Percentiles rank a stretch among this genome's conserved stretches.
These are phyloP conservation scores for Brachynemurus nebulosus DNA, from an alignment of 2,888 invertebrate species.

Conservation along the genomic window DNA sequence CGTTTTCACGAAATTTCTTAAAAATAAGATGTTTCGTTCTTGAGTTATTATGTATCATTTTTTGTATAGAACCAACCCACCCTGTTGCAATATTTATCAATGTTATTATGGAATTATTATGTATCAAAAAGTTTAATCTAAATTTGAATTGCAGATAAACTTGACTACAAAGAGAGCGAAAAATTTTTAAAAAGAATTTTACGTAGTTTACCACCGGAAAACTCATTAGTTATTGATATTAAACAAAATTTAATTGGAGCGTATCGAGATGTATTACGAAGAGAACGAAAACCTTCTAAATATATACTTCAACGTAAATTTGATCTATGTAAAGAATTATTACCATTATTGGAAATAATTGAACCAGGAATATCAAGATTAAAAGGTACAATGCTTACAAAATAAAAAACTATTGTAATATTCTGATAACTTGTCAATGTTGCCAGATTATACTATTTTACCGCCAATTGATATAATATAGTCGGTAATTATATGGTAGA, in stretches of 20 bases:
- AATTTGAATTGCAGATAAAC: slow-evolving; percentile 31
- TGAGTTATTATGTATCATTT: too few relatives aligned
- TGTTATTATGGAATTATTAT: too few relatives aligned
- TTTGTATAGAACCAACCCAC: too few relatives aligned
- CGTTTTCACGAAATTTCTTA: too few relatives aligned
- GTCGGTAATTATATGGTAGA: too few relatives aligned
- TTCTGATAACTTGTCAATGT: too few relatives aligned
- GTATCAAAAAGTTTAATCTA: slow-evolving; percentile 2
- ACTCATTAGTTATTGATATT: slow-evolving; percentile 50
- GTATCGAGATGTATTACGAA: slow-evolving; percentile 25
- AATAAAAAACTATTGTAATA: not conserved
- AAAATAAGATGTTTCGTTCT: too few relatives aligned
- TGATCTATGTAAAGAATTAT: slow-evolving; percentile 47
- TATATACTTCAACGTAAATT: slow-evolving; percentile 48
- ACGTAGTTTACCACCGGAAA: slow-evolving; percentile 46
- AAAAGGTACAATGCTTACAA: slow-evolving; percentile 35
- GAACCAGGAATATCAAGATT: slow-evolving; percentile 58
- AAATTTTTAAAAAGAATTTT: slow-evolving; percentile 34
- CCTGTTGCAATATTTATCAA: too few relatives aligned
- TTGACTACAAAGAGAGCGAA: slow-evolving; percentile 33
- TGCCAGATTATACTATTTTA: too few relatives aligned
- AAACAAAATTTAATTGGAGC: slow-evolving; percentile 52
- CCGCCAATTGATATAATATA: too few relatives aligned
- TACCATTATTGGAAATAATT: slow-evolving; percentile 47
- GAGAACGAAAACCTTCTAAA: slow-evolving; percentile 27